phyloP scores from a whole-genome alignment of 2,888 invertebrate species.

The Meiosimyza platycephala region DNA sequence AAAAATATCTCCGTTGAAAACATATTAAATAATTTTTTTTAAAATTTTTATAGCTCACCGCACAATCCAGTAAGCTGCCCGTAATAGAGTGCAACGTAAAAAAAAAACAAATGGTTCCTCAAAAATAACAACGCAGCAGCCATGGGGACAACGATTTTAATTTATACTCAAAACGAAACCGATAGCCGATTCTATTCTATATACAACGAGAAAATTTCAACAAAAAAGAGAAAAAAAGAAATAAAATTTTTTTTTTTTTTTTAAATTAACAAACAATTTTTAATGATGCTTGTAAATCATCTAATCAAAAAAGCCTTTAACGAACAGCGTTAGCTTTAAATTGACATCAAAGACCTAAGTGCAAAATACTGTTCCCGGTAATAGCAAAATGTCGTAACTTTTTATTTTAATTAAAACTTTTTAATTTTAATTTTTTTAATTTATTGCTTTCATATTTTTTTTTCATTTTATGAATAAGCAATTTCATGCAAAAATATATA shows the following conservation, averaged over 20 bases:
- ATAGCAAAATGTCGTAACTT: constrained; percentile 25
- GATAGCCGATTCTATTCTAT: too few relatives aligned
- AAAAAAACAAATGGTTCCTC: constrained; percentile 19
- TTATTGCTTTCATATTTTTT: constrained; percentile 49
- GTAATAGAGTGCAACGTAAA: neutral
- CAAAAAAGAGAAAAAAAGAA: neutral
- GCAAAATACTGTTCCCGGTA: constrained; percentile 38
- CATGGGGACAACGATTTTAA: constrained; percentile 38
- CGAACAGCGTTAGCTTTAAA: neutral
- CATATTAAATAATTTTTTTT: neutral
- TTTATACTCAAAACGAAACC: neutral
- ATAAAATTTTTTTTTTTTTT: constrained; percentile 47
- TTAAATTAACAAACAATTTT: constrained; percentile 41
- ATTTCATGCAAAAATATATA: constrained; percentile 41
- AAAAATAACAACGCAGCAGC: constrained; percentile 45
- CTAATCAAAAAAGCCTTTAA: constrained; percentile 4
- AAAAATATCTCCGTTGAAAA: neutral
- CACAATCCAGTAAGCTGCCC: constrained; percentile 56
- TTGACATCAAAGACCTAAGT: constrained; percentile 36
- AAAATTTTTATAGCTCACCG: constrained; percentile 53
- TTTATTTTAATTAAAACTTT: constrained; percentile 43
- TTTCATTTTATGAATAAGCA: constrained; percentile 48
- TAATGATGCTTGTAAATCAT: neutral
- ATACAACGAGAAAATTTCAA: too few relatives aligned
- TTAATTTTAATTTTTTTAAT: constrained; percentile 42